Evolutionary conservation across 2,797 vertebrate genomes (phyloP).

Genomic region (Gambelia wislizenii): DNA sequence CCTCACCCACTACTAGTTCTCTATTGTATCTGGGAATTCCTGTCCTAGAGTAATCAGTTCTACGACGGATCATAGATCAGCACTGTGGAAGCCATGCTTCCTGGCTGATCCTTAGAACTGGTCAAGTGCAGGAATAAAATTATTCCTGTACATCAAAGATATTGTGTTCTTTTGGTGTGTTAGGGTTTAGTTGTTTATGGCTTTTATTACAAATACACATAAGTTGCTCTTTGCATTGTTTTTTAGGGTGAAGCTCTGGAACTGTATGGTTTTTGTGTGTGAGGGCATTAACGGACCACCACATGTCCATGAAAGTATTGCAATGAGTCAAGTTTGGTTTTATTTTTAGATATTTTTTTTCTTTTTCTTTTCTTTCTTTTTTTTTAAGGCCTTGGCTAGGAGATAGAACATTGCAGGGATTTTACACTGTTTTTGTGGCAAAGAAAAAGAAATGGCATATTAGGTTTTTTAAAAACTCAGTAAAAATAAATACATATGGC

Average conservation of each 20-base stretch:
- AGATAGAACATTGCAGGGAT: background rate
- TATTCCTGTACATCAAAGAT: background rate
- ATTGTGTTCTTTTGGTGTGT: background rate
- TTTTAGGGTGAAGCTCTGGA: conserved; percentile 3
- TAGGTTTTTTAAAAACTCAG: background rate
- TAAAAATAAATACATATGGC: background rate
- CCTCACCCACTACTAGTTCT: background rate
- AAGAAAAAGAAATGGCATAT: background rate
- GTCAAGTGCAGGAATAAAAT: background rate
- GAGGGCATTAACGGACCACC: background rate
- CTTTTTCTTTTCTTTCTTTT: background rate
- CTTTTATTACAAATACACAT: background rate
- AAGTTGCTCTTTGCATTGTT: background rate
- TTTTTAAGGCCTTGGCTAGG: background rate
- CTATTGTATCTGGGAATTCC: background rate
- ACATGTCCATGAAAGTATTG: background rate
- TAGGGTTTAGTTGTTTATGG: background rate
- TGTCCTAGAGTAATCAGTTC: background rate
- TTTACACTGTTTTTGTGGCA: background rate
- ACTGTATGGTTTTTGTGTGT: background rate
- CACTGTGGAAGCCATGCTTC: background rate
- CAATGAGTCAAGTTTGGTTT: conserved; percentile 29
- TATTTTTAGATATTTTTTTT: conserved; percentile 20
- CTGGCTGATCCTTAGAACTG: background rate
- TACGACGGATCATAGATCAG: no score